Base-by-base conservation (phyloP, 2,888 invertebrate genomes). In the Aphidius colemani region DNA sequence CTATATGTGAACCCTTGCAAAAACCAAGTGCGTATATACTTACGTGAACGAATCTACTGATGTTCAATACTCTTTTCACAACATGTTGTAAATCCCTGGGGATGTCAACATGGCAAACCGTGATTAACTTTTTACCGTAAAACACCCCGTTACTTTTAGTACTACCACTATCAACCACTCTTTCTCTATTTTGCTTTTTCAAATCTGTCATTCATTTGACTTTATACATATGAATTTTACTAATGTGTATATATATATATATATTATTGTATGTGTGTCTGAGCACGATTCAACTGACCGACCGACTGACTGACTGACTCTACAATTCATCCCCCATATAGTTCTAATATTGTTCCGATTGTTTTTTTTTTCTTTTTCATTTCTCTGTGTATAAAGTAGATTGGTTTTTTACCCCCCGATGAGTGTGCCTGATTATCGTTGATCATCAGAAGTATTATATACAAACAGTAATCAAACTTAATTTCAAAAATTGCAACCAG, bases 41-140 rank as follows among this genome's bases (percentile, higher is more conserved):
- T 30, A 30, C 2, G 3, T 30, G 30, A 30, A 30, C 30, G 30
- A 30, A 30, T 30, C 48, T n/a, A 53, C 59, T 53, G 61, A 65
- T 63, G 64, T 13, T 48, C 40, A 48, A 7, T 49, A n/a, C 66
- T 55, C 63, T 63, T 55, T 41, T 50, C 64, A n/a, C 56, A 56
- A 62, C 63, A 58, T 69, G 66, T 64, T 70, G 67, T 67, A 63
- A 66, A 70, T 71, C 71, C 68, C 59, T 69, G 62, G 51, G 69
- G 67, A 71, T 69, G 71, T 72, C 71, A 70, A 76, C 79, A 81
- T 75, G 78, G 79, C 79, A 79, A 82, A 79, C 80, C 80, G 78
- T 82, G 82, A 82, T 82, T 82, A 82, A 82, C 82, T 82, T 82
- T 82, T 81, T 78, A 78, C 75, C 78, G 74, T 78, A 74, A 74